Evolutionary conservation across 2,113 vertebrate genomes (phyloP).

Genomic region (Shinisaurus crocodilurus): DNA sequence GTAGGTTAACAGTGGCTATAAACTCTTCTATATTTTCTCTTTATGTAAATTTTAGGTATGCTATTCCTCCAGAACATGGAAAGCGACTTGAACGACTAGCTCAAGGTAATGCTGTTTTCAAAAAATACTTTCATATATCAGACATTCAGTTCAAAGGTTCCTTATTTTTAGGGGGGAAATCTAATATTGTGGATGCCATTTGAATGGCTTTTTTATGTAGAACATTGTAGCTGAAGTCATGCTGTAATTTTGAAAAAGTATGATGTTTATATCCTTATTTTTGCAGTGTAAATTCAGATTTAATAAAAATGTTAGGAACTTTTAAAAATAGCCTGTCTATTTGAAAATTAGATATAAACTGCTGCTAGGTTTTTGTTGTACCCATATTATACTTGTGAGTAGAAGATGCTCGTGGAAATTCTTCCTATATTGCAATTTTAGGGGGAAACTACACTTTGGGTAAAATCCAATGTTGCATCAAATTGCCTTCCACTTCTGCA

Average conservation of each 20-base stretch:
- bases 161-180: constrained; percentile 34
- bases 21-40: constrained; percentile 49
- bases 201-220: constrained; percentile 3
- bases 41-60: constrained; percentile 87
- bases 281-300: neutral
- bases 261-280: neutral
- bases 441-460: neutral
- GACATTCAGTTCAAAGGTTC: neutral
- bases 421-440: neutral
- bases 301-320: neutral
- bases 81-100: constrained; percentile 94
- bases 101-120: constrained; percentile 83
- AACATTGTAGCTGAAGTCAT: neutral
- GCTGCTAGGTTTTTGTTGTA: neutral
- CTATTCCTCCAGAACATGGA: constrained; percentile 94
- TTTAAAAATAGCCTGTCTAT: neutral
- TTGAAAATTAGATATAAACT: neutral
- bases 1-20: constrained; percentile 21
- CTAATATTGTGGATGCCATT: neutral
- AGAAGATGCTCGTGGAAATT: neutral
- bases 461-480: neutral
- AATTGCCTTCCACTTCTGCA: neutral
- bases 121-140: constrained; percentile 26
- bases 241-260: neutral
- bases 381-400: neutral